Evolutionary conservation across 2,113 vertebrate species (phyloP).

Genomic region (Stercorarius parasiticus): DNA sequence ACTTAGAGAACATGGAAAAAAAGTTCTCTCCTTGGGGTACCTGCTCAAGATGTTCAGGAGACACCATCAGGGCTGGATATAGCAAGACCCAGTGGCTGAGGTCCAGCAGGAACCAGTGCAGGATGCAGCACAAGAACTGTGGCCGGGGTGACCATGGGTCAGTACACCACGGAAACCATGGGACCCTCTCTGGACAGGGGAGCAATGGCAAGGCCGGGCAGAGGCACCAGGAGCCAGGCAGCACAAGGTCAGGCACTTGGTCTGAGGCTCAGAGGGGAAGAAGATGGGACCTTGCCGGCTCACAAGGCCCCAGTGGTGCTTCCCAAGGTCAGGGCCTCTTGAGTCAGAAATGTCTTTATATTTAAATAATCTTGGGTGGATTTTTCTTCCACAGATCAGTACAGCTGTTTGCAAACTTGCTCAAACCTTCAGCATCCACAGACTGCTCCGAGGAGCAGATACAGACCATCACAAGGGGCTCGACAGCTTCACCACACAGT

Average conservation of each 20-base stretch:
- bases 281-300: neutral
- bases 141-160: rapidly evolving
- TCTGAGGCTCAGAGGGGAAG: neutral
- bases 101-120: neutral
- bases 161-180: neutral
- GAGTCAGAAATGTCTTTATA: neutral
- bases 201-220: no score
- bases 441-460: neutral
- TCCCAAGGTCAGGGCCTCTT: neutral
- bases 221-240: neutral
- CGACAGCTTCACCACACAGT: no score
- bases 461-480: neutral
- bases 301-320: neutral
- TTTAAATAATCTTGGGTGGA: neutral
- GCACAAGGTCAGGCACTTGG: no score
- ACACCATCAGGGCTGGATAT: neutral
- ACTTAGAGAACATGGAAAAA: neutral
- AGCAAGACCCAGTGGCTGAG: neutral
- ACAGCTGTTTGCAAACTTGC: neutral
- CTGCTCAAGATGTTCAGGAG: neutral
- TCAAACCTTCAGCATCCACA: neutral
- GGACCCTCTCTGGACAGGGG: neutral
- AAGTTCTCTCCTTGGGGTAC: no score
- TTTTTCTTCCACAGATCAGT: neutral
- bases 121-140: neutral